A percentile compares a stretch with the other conserved stretches of the same genome.
Evolutionary conservation across 2,888 invertebrate genomes (phyloP).

Genomic region (Noctua janthina): DNA sequence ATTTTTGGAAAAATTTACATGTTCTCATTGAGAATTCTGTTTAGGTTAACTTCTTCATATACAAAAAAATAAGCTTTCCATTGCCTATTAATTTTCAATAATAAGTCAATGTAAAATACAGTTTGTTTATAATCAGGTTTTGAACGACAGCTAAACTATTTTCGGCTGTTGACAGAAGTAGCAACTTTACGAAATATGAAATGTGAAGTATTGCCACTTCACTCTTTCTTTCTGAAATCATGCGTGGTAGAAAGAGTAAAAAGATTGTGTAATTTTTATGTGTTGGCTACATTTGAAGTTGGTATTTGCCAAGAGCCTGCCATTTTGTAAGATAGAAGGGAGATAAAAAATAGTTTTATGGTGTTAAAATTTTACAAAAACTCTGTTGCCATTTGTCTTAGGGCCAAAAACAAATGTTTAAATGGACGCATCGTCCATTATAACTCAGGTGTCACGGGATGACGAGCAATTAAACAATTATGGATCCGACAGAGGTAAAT

Average conservation of each 20-base stretch:
- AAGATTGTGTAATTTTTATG: conserved; percentile 71
- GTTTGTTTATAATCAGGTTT: conserved; percentile 8
- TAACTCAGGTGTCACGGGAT: conserved; percentile 99
- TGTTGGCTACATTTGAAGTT: conserved; percentile 84
- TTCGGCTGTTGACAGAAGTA: conserved; percentile 79
- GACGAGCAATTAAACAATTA: conserved; percentile 98
- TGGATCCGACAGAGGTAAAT: conserved; percentile 97
- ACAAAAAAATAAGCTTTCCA: neutral
- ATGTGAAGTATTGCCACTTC: conserved; percentile 68
- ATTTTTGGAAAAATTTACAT: rapidly evolving
- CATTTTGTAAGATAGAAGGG: conserved; percentile 91
- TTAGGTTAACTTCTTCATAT: neutral
- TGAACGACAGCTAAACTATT: conserved; percentile 68
- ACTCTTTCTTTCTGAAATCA: conserved; percentile 64
- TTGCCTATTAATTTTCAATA: neutral
- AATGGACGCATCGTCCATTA: conserved; percentile 99
- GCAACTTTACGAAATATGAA: conserved; percentile 74
- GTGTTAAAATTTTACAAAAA: conserved; percentile 89
- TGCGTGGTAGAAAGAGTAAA: conserved; percentile 70
- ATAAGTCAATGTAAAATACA: neutral
- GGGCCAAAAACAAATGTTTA: conserved; percentile 90
- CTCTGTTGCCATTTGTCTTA: conserved; percentile 88
- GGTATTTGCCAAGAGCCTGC: conserved; percentile 89
- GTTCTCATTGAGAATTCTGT: neutral
- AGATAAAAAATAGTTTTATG: conserved; percentile 91